These are phyloP conservation scores for Salvelinus fontinalis DNA, from an alignment of 2,113 vertebrate species.

Conservation along the genomic window DNA sequence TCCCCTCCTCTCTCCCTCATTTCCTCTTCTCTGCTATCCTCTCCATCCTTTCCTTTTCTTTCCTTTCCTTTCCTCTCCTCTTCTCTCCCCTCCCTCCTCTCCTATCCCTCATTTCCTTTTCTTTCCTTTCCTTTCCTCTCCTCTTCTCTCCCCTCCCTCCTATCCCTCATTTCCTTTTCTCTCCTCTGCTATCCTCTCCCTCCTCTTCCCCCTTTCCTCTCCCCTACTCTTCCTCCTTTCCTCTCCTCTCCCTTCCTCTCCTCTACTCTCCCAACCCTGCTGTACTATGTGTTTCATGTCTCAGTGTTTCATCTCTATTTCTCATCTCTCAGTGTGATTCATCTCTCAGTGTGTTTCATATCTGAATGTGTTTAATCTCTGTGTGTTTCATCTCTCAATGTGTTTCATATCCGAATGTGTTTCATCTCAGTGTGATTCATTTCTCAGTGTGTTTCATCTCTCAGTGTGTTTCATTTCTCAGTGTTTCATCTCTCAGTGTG, in stretches of 20 bases:
- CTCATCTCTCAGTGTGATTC: too few relatives aligned
- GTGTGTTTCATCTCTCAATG: too few relatives aligned
- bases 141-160: slow-evolving; percentile 15
- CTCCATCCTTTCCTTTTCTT: not conserved
- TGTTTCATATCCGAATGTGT: too few relatives aligned
- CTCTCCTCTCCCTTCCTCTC: not conserved
- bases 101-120: not conserved
- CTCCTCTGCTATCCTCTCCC: not conserved
- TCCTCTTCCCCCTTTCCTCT: slow-evolving; percentile 1
- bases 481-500: too few relatives aligned
- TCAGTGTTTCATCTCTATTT: too few relatives aligned
- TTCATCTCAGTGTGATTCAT: too few relatives aligned
- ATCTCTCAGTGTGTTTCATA: too few relatives aligned
- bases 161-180: not conserved
- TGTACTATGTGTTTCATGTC: not conserved
- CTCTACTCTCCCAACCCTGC: slow-evolving; percentile 14
- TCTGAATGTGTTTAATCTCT: too few relatives aligned
- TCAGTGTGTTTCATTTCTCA: too few relatives aligned
- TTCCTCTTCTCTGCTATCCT: too few relatives aligned
- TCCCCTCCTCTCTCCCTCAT: too few relatives aligned
- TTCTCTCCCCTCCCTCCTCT: slow-evolving; percentile 1
- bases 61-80: not conserved
- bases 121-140: not conserved
- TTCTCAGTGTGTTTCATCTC: too few relatives aligned
- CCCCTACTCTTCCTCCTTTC: not conserved